phyloP scores from a whole-genome alignment of 2,888 invertebrate genomes.

The Acanthosepion esculentum region DNA sequence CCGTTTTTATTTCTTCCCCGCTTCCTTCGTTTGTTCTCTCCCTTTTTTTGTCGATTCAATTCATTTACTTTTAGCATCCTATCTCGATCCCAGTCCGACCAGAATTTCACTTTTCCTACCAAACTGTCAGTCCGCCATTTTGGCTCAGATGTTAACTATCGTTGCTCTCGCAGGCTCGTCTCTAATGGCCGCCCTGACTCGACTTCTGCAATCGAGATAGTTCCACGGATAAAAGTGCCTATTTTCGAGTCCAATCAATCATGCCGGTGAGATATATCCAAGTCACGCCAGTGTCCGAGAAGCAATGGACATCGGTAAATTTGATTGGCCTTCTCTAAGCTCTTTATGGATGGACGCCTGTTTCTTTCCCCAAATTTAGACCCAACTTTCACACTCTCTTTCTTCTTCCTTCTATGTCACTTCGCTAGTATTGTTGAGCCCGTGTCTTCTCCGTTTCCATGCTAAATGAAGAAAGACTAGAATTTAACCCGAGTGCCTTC shows the following conservation, averaged over 20 bases:
- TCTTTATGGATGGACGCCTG: neutral
- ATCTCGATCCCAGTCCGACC: neutral
- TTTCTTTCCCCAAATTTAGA: neutral
- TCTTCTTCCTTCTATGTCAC: neutral
- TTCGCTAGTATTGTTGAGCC: neutral
- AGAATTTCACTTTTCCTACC: neutral
- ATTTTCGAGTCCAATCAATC: conserved; percentile 33
- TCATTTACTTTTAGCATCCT: neutral
- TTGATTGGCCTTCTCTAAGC: neutral
- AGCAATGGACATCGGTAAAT: neutral
- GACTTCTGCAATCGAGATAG: neutral
- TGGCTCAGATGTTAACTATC: conserved; percentile 33
- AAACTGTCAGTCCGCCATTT: conserved; percentile 20
- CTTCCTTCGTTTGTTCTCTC: neutral
- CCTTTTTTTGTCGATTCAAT: neutral
- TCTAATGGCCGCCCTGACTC: neutral
- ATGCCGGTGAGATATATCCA: neutral
- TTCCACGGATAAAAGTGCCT: conserved; percentile 20
- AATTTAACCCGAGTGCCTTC: neutral
- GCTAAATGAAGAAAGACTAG: neutral
- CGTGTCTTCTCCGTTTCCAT: neutral
- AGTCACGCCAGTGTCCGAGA: neutral
- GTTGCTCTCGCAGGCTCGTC: neutral
- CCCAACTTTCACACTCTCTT: neutral
- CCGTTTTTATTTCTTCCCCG: no score